phyloP scores from a whole-genome alignment of 2,797 vertebrate species.

The Danio choprae region DNA sequence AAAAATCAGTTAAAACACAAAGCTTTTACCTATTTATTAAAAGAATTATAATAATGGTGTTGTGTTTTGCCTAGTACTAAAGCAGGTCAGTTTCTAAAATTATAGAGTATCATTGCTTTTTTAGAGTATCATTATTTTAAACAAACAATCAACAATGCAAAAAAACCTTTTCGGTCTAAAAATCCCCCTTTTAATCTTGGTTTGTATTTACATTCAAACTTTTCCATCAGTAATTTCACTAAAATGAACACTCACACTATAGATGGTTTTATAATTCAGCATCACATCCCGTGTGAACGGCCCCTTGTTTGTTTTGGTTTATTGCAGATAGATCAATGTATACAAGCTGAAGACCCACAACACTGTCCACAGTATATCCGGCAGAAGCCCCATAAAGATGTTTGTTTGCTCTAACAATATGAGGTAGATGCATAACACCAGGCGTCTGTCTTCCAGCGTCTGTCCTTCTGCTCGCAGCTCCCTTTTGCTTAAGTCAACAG shows the following conservation, averaged over 20 bases:
- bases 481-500: constrained; percentile 54
- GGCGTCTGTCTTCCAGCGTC: constrained; percentile 57
- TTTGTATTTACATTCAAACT: neutral
- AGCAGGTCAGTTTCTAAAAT: neutral
- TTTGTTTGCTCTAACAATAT: constrained; percentile 25
- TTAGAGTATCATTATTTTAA: neutral
- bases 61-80: neutral
- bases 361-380: neutral
- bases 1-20: no score
- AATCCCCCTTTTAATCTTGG: no score
- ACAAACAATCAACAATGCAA: no score
- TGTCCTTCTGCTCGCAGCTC: constrained; percentile 53
- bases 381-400: constrained; percentile 15
- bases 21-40: neutral
- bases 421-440: constrained; percentile 16
- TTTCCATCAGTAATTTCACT: neutral
- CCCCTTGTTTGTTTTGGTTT: neutral
- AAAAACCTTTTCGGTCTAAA: neutral
- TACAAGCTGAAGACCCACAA: constrained; percentile 14
- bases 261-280: neutral
- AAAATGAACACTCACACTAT: neutral
- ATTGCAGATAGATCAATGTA: neutral
- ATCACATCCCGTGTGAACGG: neutral
- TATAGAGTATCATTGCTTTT: neutral
- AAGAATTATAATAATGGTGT: neutral